These are phyloP conservation scores for Halictus quadricinctus DNA, from an alignment of 2,888 invertebrate species.

Conservation along the genomic window DNA sequence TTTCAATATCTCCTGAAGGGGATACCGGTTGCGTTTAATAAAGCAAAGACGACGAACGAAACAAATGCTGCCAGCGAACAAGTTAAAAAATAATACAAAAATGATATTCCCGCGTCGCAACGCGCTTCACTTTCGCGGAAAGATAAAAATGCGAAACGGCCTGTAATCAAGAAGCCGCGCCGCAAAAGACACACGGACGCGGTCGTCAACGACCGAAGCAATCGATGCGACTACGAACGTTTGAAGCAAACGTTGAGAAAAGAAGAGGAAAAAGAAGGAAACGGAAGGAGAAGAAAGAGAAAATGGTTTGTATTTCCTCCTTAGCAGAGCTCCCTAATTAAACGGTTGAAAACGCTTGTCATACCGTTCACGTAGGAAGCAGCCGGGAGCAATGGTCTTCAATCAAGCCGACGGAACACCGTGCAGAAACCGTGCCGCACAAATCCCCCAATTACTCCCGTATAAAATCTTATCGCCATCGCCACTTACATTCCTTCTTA, in stretches of 20 bases:
- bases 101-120: neutral
- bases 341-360: constrained; percentile 9
- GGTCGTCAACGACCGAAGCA: neutral
- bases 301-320: neutral
- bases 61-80: neutral
- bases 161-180: neutral
- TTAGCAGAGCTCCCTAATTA: neutral
- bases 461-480: constrained; percentile 8
- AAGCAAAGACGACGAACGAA: neutral
- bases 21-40: neutral
- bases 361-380: constrained; percentile 4
- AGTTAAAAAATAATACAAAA: neutral
- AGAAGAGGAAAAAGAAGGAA: neutral
- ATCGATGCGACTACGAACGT: neutral
- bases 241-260: neutral
- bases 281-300: neutral
- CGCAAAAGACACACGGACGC: neutral
- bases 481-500: constrained; percentile 6
- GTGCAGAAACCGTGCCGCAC: neutral
- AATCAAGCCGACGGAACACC: neutral
- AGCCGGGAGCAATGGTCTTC: constrained; percentile 8
- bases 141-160: neutral
- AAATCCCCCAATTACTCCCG: constrained; percentile 14
- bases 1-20: neutral
- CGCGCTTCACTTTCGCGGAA: neutral